A percentile compares a stretch with the other conserved stretches of the same genome.
Conservation (phyloP, 1,140 invertebrate species). For the Drosophila baimaii region DNA sequence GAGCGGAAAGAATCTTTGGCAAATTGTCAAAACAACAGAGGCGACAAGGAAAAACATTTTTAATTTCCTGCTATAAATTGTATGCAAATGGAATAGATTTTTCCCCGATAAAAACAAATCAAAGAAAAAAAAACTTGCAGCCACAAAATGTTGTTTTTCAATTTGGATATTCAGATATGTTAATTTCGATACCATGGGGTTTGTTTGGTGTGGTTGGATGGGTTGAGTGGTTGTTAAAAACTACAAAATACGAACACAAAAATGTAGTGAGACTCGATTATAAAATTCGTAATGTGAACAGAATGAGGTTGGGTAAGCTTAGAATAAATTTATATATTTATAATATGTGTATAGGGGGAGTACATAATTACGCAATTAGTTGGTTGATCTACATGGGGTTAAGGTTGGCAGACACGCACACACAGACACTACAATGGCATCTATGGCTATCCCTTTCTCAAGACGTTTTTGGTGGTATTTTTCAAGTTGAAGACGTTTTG, state of each 20-base stretch:
- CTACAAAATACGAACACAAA: slow-evolving; percentile 36
- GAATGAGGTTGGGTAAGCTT: slow-evolving; percentile 28
- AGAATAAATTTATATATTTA: slow-evolving; percentile 15
- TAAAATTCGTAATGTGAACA: slow-evolving; percentile 19
- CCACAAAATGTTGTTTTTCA: slow-evolving; percentile 50
- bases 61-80: slow-evolving; percentile 80
- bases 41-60: slow-evolving; percentile 68
- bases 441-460: slow-evolving; percentile 7
- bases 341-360: slow-evolving; percentile 10
- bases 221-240: slow-evolving; percentile 33
- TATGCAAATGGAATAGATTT: slow-evolving; percentile 70
- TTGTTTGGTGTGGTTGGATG: slow-evolving; percentile 4
- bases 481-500: background rate
- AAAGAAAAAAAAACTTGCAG: slow-evolving; percentile 16
- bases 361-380: slow-evolving; percentile 45
- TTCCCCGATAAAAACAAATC: slow-evolving; percentile 15
- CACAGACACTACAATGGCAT: slow-evolving; percentile 23
- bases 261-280: slow-evolving; percentile 31
- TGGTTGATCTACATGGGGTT: slow-evolving; percentile 33
- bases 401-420: slow-evolving; percentile 38
- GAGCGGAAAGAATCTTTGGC: slow-evolving; percentile 70
- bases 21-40: slow-evolving; percentile 72
- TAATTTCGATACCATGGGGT: slow-evolving; percentile 14
- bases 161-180: slow-evolving; percentile 47
- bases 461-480: background rate